Evolutionary conservation across 1,140 invertebrate genomes (phyloP).

Genomic region (Caenorhabditis briggsae): DNA sequence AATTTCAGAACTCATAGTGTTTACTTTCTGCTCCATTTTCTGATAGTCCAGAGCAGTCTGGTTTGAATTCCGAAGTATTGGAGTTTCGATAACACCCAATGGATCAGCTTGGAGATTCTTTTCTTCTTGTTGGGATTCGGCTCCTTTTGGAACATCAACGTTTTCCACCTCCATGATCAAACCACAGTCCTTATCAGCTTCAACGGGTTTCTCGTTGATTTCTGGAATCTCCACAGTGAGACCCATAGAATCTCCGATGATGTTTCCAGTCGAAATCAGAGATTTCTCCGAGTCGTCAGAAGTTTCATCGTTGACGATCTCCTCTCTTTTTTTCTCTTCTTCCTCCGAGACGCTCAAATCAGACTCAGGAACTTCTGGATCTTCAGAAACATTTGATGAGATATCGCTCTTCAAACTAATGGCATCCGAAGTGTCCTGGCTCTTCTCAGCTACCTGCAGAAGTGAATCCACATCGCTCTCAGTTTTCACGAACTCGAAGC

Average conservation of each 20-base stretch:
- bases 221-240: background rate
- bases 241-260: background rate
- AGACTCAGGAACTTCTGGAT: too few species aligned
- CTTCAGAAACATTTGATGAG: too few species aligned
- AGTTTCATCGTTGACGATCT: background rate
- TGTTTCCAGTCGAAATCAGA: background rate
- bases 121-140: background rate
- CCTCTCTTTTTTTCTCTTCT: background rate
- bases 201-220: background rate
- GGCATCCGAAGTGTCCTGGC: too few species aligned
- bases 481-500: slow-evolving; percentile 3
- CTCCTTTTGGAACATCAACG: background rate
- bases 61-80: background rate
- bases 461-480: too few species aligned
- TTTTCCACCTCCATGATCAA: background rate
- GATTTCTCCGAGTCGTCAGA: background rate
- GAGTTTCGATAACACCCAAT: background rate
- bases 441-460: too few species aligned
- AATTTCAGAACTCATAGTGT: background rate
- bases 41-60: background rate
- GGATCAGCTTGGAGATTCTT: background rate
- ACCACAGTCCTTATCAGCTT: background rate
- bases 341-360: background rate
- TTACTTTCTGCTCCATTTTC: background rate
- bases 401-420: too few species aligned